A percentile compares a stretch with the other conserved stretches of the same genome.
Evolutionary conservation across 1,140 invertebrate genomes (phyloP).

Genomic region (Dryas iulia): DNA sequence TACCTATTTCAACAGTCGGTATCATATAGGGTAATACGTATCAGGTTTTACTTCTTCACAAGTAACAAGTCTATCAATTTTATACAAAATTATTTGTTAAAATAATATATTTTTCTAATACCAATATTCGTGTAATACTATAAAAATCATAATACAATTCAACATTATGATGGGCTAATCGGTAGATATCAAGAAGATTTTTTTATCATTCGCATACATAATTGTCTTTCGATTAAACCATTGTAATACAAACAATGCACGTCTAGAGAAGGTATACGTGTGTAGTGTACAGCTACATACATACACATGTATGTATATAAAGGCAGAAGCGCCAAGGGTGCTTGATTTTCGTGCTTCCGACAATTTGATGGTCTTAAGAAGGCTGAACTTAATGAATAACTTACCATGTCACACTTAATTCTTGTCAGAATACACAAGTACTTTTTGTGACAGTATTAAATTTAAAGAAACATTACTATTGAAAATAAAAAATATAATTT

Average conservation of each 20-base stretch:
- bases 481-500: too few relatives aligned
- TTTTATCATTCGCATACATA: background rate
- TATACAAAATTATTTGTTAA: too few relatives aligned
- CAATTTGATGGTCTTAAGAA: conserved; percentile 39
- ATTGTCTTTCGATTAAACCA: background rate
- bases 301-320: background rate
- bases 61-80: too few relatives aligned
- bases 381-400: conserved; percentile 41
- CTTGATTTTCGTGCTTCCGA: conserved; percentile 42
- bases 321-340: background rate
- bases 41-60: too few relatives aligned
- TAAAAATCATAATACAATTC: too few relatives aligned
- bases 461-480: too few relatives aligned
- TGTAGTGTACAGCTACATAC: background rate
- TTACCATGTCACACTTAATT: conserved; percentile 34
- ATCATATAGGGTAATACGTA: too few relatives aligned
- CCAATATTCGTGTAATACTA: too few relatives aligned
- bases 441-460: too few relatives aligned
- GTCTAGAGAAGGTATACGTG: background rate
- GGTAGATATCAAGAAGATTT: background rate
- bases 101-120: too few relatives aligned
- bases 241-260: conserved; percentile 1
- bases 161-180: background rate
- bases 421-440: too few relatives aligned
- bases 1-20: too few relatives aligned